Evolutionary conservation across 2,113 vertebrate species (phyloP).

Genomic region (Bungarus multicinctus): DNA sequence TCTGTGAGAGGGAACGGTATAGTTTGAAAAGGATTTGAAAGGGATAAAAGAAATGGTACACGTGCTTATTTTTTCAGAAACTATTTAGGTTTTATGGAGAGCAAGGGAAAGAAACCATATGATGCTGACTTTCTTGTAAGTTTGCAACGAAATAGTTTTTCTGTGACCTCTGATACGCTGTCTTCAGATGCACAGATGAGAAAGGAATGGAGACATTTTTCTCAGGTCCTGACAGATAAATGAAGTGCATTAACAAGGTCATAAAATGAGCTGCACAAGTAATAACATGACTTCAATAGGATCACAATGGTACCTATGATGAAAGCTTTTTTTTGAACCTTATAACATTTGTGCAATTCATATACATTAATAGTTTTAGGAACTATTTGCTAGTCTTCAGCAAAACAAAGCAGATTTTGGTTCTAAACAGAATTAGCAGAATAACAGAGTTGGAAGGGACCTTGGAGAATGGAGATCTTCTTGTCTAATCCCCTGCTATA

Average conservation of each 20-base stretch:
- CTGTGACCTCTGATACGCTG: conserved; percentile 15
- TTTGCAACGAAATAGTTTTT: conserved; percentile 28
- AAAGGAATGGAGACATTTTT: conserved; percentile 45
- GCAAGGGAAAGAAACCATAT: neutral
- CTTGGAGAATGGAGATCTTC: neutral
- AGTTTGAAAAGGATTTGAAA: neutral
- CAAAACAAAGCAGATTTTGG: conserved; percentile 47
- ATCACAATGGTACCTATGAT: conserved; percentile 49
- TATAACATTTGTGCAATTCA: conserved; percentile 58
- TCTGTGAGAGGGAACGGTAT: neutral
- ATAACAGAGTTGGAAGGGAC: neutral
- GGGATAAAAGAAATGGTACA: neutral
- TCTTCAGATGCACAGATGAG: conserved; percentile 1
- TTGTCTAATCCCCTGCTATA: neutral
- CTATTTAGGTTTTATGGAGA: neutral
- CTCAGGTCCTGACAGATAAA: conserved; percentile 43
- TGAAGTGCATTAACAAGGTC: conserved; percentile 42
- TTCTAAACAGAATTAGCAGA: conserved; percentile 34
- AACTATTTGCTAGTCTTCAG: conserved; percentile 27
- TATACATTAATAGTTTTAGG: conserved; percentile 46
- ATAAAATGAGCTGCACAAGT: conserved; percentile 51
- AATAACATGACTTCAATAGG: conserved; percentile 55
- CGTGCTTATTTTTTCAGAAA: neutral
- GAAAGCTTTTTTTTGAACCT: conserved; percentile 56
- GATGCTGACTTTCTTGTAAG: conserved; percentile 18